Evolutionary conservation across 2,113 vertebrate species (phyloP), one percentile per base, ranked within the genome.

Genomic region (Rynchops niger): DNA sequence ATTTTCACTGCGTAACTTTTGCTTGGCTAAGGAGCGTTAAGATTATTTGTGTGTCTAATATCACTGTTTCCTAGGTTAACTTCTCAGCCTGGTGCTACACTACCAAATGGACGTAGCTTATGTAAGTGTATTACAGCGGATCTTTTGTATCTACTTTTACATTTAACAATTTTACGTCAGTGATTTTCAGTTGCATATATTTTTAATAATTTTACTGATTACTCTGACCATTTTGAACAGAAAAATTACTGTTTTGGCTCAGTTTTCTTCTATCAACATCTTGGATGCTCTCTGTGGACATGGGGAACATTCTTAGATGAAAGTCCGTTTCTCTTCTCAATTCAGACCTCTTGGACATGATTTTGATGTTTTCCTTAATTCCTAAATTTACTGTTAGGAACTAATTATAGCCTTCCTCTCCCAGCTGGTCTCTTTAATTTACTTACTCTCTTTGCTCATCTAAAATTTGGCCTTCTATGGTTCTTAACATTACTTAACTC

Each of bases 31-130:
- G 17, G 36, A 81, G 19, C 30, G 70, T 90, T 94, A 88, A 96
- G 20, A 1, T 94, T 87, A 56, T 38, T 71, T 96, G 50, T 59
- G 21, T 97, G 93, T 97, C 79, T 97, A 7, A 92, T 97, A 9
- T 85, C 42, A 96, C 97, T 97, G 69, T 87, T 95, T 98, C 98
- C 86, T 94, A 99, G 99, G 98, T 99, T 99, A 98, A 99, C 99
- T 89, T 98, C 98, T 97, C 98, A 98, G 85, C 98, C 99, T 97
- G 99, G 99, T 96, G 98, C 98, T 98, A 95, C 98, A 85, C 98
- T 99, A 98, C 99, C 99, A 97, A 99, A 99, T 95, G 99, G 99
- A 93, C 99, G 99, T 99, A 99, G 99, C 97, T 96, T 98, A 97
- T 98, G 98, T 99, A 96, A 98, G 98, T 99, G 98, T 97, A 93